phyloP scores from a whole-genome alignment of 2,888 invertebrate genomes.

The Aspidapion aeneum region DNA sequence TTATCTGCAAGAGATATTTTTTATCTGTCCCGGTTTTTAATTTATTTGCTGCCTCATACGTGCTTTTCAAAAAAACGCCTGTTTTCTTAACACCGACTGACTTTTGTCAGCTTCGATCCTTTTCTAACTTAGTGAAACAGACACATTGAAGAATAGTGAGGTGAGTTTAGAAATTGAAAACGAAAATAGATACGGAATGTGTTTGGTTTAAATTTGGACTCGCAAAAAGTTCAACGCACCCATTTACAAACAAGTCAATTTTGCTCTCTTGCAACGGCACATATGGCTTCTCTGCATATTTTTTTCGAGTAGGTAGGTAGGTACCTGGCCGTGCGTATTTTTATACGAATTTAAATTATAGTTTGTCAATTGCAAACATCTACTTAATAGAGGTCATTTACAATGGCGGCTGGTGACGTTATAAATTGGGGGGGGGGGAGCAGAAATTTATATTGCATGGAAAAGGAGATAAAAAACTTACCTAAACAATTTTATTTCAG shows the following conservation, averaged over 20 bases:
- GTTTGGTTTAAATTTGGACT: conserved; percentile 27
- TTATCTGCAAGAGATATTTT: conserved; percentile 12
- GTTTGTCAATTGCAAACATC: too few species aligned
- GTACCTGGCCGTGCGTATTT: too few species aligned
- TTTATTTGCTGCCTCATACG: conserved; percentile 17
- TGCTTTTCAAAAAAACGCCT: not conserved
- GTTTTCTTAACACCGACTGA: not conserved
- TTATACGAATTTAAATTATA: too few species aligned
- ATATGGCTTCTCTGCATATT: too few species aligned
- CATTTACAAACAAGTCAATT: conserved; percentile 9
- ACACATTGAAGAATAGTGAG: not conserved
- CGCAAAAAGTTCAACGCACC: conserved; percentile 27
- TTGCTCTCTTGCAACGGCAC: not conserved
- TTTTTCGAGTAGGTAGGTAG: too few species aligned
- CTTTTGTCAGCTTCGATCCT: not conserved
- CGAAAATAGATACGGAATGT: conserved; percentile 13
- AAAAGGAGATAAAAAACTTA: too few species aligned
- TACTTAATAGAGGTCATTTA: too few species aligned
- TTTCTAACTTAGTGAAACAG: not conserved
- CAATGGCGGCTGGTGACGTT: too few species aligned
- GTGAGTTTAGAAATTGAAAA: not conserved
- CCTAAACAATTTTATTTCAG: too few species aligned
- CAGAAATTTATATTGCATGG: too few species aligned
- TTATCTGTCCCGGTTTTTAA: conserved; percentile 21
- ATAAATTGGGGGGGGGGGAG: too few species aligned